Percentiles rank a stretch among this genome's conserved stretches.
Evolutionary conservation across 1,140 invertebrate genomes (phyloP).

Genomic region (Phenacoccus solenopsis): DNA sequence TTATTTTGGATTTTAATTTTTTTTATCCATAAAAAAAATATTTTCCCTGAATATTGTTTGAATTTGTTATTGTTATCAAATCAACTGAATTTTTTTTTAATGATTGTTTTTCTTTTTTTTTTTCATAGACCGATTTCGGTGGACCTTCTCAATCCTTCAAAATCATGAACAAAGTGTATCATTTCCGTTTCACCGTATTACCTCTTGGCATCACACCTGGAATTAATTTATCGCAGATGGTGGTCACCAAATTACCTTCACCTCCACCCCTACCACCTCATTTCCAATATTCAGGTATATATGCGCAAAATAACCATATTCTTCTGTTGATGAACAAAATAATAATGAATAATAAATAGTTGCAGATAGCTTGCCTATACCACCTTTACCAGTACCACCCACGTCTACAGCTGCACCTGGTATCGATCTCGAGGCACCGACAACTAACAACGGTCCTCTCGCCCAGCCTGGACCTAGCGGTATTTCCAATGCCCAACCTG

Average conservation of each 20-base stretch:
- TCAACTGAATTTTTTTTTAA: no score
- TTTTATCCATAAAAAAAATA: no score
- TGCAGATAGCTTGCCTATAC: neutral
- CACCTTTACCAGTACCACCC: neutral
- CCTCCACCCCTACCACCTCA: conserved; percentile 21
- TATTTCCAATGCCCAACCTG: no score
- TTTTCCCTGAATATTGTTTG: no score
- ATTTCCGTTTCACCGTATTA: conserved; percentile 65
- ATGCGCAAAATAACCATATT: no score
- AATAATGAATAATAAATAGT: neutral
- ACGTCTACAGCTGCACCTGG: neutral
- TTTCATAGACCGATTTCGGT: conserved; percentile 62
- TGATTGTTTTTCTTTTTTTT: conserved; percentile 14
- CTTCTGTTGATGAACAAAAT: neutral
- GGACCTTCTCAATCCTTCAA: conserved; percentile 79
- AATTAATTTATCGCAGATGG: conserved; percentile 55
- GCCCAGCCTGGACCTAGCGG: no score
- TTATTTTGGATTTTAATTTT: no score
- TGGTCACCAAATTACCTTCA: conserved; percentile 32
- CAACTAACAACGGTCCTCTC: conserved; percentile 24
- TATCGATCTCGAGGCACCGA: neutral
- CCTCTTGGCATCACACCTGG: conserved; percentile 60
- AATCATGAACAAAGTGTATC: conserved; percentile 65
- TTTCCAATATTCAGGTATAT: neutral
- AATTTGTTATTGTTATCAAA: no score